phyloP scores from a whole-genome alignment of 2,113 vertebrate genomes.

The Panthera tigris region DNA sequence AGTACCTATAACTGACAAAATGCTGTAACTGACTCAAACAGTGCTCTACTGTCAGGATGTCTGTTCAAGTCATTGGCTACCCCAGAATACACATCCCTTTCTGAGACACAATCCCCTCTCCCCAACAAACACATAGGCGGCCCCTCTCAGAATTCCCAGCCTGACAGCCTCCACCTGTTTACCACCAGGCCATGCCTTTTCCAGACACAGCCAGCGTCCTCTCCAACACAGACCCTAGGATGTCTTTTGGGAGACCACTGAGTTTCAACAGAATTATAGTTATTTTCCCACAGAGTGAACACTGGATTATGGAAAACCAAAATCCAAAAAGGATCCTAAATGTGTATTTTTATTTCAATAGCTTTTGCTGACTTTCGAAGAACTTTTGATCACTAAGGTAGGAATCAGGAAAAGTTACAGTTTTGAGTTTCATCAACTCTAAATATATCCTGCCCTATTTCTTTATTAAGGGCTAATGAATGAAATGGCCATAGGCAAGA shows the following conservation, averaged over 20 bases:
- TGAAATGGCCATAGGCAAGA: not conserved
- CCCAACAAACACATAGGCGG: not conserved
- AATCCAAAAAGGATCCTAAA: conserved; percentile 9
- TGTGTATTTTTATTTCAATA: conserved; percentile 29
- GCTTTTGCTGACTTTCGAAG: conserved; percentile 18
- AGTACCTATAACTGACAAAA: conserved; percentile 1
- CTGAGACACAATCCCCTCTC: not conserved
- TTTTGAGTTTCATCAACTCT: conserved; percentile 29
- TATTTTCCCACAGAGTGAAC: conserved; percentile 33
- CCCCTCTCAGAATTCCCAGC: not conserved
- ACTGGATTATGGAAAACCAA: conserved; percentile 48
- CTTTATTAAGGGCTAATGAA: not conserved
- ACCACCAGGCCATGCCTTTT: not conserved
- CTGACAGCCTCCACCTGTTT: not conserved
- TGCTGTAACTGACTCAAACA: not conserved
- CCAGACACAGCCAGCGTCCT: not conserved
- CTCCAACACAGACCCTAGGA: not conserved
- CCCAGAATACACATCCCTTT: not conserved
- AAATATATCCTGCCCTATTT: not conserved
- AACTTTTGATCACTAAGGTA: not conserved
- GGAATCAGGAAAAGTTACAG: conserved; percentile 24
- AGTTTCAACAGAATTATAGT: conserved; percentile 27
- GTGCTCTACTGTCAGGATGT: not conserved
- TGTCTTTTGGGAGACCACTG: not conserved
- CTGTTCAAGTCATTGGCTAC: not conserved